A percentile compares a stretch with the other conserved stretches of the same genome.
These are phyloP conservation scores for Homarus gammarus DNA, from an alignment of 2,888 invertebrate genomes.

Conservation along the genomic window DNA sequence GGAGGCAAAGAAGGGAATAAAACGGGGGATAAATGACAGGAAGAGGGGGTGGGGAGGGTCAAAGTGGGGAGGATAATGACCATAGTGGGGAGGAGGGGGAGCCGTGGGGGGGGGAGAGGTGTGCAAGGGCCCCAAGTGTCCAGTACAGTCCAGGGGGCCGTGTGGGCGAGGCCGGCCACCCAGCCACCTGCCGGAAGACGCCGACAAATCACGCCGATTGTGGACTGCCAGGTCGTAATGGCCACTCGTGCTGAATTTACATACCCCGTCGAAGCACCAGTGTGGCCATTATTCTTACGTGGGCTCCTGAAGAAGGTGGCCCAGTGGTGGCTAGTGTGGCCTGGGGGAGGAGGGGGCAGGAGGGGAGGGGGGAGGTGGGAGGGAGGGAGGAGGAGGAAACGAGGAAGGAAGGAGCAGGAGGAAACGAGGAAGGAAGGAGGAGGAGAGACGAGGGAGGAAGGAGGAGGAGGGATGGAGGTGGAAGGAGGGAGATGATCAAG, in stretches of 20 bases:
- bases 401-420: too few relatives aligned
- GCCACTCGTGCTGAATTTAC: conserved; percentile 38
- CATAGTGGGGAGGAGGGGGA: too few relatives aligned
- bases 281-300: conserved; percentile 17
- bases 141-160: not conserved
- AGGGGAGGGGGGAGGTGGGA: not conserved
- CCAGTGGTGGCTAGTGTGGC: not conserved
- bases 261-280: conserved; percentile 30
- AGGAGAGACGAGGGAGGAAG: too few relatives aligned
- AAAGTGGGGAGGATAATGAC: too few relatives aligned
- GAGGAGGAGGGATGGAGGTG: not conserved
- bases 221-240: conserved; percentile 36
- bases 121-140: not conserved
- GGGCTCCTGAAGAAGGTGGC: not conserved
- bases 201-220: conserved; percentile 45
- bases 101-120: not conserved
- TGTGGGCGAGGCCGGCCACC: not conserved
- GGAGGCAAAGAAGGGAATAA: not conserved
- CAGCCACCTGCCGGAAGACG: conserved; percentile 43
- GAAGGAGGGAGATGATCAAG: too few relatives aligned
- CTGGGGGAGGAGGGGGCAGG: not conserved
- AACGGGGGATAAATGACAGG: too few relatives aligned
- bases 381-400: too few relatives aligned
- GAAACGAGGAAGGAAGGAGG: too few relatives aligned
- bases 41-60: too few relatives aligned